A percentile compares a stretch with the other conserved stretches of the same genome.
phyloP scores from a whole-genome alignment of 2,888 invertebrate species.

The Dryadula phaetusa region DNA sequence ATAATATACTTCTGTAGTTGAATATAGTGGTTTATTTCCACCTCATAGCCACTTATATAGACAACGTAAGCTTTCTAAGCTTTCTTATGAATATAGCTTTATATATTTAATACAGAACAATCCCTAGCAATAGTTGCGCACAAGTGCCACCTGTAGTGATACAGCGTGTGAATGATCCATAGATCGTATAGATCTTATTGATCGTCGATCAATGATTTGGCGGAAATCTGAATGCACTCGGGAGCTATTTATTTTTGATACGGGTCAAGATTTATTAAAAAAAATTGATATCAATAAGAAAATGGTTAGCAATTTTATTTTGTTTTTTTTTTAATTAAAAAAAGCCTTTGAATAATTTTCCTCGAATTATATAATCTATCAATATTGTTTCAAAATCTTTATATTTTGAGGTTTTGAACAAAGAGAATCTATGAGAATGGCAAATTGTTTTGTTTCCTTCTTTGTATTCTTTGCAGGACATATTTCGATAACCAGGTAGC shows the following conservation, averaged over 20 bases:
- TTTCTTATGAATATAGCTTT: neutral
- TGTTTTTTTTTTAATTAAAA: neutral
- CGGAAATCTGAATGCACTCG: constrained; percentile 72
- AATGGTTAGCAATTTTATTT: constrained; percentile 9
- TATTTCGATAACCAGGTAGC: no score
- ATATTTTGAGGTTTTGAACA: no score
- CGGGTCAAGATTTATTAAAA: constrained; percentile 48
- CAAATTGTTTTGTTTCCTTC: no score
- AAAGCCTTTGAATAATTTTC: neutral
- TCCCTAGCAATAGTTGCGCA: constrained; percentile 53
- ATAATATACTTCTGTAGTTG: no score
- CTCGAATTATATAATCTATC: no score
- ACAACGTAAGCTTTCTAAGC: no score
- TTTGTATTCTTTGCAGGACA: no score
- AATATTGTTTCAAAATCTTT: no score
- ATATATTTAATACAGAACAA: constrained; percentile 32
- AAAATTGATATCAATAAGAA: constrained; percentile 15
- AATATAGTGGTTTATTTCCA: no score
- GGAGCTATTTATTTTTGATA: constrained; percentile 62
- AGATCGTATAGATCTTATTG: constrained; percentile 60
- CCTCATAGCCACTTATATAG: no score
- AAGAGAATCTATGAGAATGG: no score
- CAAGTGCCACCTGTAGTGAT: constrained; percentile 73
- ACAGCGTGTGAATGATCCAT: constrained; percentile 64
- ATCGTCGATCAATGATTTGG: constrained; percentile 78